Conservation (phyloP, 2,113 vertebrate genomes). For the Dromaius novaehollandiae region DNA sequence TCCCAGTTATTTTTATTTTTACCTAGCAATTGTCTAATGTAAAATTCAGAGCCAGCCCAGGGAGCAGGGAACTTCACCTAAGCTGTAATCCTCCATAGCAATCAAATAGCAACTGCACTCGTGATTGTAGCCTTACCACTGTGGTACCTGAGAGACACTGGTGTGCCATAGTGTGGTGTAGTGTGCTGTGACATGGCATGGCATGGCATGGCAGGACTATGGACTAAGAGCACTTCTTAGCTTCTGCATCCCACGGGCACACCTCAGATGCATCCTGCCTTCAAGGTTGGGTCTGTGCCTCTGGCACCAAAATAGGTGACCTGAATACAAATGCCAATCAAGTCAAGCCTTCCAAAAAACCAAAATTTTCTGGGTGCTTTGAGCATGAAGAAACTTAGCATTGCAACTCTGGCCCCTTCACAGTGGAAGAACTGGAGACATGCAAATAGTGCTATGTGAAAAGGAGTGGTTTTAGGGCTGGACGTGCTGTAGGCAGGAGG, state of each 20-base stretch:
- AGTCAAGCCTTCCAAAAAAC: rapidly evolving
- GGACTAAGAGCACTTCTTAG: not conserved
- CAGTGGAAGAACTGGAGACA: not conserved
- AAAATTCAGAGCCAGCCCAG: not conserved
- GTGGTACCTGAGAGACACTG: no score
- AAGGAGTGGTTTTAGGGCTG: not conserved
- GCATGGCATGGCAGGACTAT: rapidly evolving
- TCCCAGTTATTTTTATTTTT: not conserved
- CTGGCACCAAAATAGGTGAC: not conserved
- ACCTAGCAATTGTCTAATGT: not conserved
- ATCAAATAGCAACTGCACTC: not conserved
- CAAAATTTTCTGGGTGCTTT: not conserved
- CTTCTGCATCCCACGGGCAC: not conserved
- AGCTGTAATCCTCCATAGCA: not conserved
- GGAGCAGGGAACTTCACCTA: not conserved
- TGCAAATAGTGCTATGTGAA: not conserved
- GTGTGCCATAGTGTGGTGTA: not conserved
- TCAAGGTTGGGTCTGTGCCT: not conserved
- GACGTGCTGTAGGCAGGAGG: not conserved
- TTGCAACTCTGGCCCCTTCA: not conserved
- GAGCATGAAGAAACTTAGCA: not conserved
- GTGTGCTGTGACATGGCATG: not conserved
- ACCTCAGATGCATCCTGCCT: rapidly evolving
- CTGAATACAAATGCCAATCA: not conserved
- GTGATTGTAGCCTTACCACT: not conserved